Evolutionary conservation across 2,888 invertebrate genomes (phyloP), one percentile per base, ranked within the genome.

Genomic region (Agonopterix heracliana): DNA sequence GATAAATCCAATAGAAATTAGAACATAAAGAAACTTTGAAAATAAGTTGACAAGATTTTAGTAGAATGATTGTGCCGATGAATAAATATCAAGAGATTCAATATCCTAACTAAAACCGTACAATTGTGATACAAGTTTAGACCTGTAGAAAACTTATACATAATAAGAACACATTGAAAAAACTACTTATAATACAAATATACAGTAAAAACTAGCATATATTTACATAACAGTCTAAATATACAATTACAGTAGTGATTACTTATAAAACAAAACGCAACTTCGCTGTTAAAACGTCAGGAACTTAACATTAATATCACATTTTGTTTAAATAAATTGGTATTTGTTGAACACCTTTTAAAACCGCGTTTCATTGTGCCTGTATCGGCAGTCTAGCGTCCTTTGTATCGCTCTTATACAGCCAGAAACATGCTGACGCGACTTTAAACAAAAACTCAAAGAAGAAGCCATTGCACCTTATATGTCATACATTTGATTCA

Each of bases 301-400:
- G 51, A 74, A 72, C 75, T 75, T 81, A 79, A 73, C 54, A 67
- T 75, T 80, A 80, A 73, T 81, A 81, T 81, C 81, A 81, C 81
- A 81, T 71, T 76, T 76, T 66, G 62, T 71, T 69, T 60, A 54
- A 60, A 58, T 45, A 49, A 53, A 45, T 43, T 38, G 38, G 38
- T 38, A 38, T 38, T 26, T 26, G 5, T 26, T 26, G 26, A 26
- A 26, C 26, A 26, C 26, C 26, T 26, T 26, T 26, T 26, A 7
- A 26, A 26, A 26, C 26, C 26, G 26, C 26, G 26, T 26, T 5
- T 5, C 26, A 26, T 7, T 26, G 26, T 26, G 26, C 26, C 5
- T 26, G 5, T 26, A 26, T 26, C 26, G 26, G 26, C 26, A 26
- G 1, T 26, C 7, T 5, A 26, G 26, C 26, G 26, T 26, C 26